Evolutionary conservation across 1,140 invertebrate species (phyloP), one percentile per base, ranked within the genome.

Genomic region (Hypothenemus hampei): DNA sequence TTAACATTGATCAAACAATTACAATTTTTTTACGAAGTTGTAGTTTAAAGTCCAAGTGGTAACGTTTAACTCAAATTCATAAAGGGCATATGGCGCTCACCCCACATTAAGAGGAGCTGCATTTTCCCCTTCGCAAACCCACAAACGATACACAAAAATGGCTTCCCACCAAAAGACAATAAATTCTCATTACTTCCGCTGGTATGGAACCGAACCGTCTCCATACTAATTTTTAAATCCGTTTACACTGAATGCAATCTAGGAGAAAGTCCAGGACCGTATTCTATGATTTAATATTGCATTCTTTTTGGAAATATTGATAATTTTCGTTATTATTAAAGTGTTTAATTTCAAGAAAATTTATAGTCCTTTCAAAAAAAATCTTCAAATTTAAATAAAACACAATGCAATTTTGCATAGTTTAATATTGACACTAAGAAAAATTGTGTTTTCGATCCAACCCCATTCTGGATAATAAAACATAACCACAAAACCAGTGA

Each of bases 161-260:
- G 55, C 55, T 57, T 50, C 55, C 55, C 55, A 57, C 39, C 37
- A 21, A 33, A 47, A 51, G 21, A 51, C 55, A 45, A 57, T 57
- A 57, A 57, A 57, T 57, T 46, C 23, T 41, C 55, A 39, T 57
- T 57, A 51, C 47, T 59, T 59, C 58, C 58, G 48, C 58, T 59
- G 23, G 46, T 54, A 54, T 59, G 58, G 46, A 23, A 47, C 40
- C 52, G 58, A 57, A 57, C 36, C 21, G 46, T 51, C 52, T 59
- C 39, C 39, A 56, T 59, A 59, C 52, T 59, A 59, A 59, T 59
- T 59, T 54, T 54, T 39, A 53, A 59, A 56, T 59, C 58, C 58
- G 51, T 50, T 59, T 53, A 46, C 22, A 39, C 20, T 52, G 40
- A 50, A 13, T 39, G 36, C 35, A 39, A 48, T 20, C 19, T 36